phyloP scores from a whole-genome alignment of 2,888 invertebrate genomes.

The Scrobipalpa atriplicella region DNA sequence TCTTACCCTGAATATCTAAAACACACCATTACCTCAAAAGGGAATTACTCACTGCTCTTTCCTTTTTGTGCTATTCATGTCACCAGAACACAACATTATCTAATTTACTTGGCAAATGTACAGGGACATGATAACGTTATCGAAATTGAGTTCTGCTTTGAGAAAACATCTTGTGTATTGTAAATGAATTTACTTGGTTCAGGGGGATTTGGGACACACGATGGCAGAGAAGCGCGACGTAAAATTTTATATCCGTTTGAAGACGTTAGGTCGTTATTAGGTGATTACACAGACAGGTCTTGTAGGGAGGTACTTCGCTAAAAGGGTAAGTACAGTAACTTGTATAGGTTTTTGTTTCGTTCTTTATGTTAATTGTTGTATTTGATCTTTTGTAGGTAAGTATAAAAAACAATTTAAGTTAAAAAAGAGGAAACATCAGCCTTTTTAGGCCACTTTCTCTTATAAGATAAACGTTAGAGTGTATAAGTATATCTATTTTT shows the following conservation, averaged over 20 bases:
- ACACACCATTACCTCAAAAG: not conserved
- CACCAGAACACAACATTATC: slow-evolving; percentile 48
- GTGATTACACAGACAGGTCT: too few relatives aligned
- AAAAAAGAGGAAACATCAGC: too few relatives aligned
- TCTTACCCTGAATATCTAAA: slow-evolving; percentile 2
- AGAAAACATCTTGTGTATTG: slow-evolving; percentile 25
- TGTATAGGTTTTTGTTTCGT: too few relatives aligned
- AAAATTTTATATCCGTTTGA: not conserved
- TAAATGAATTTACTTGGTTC: slow-evolving; percentile 19
- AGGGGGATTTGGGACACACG: slow-evolving; percentile 2
- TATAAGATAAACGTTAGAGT: too few relatives aligned
- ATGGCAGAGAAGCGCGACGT: not conserved
- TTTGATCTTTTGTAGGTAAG: too few relatives aligned
- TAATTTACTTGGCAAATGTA: slow-evolving; percentile 55
- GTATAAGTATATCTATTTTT: too few relatives aligned
- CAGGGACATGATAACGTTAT: slow-evolving; percentile 64
- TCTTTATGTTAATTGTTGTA: too few relatives aligned
- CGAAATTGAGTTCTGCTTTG: slow-evolving; percentile 48
- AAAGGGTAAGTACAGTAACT: too few relatives aligned
- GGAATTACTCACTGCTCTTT: not conserved
- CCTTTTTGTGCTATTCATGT: not conserved
- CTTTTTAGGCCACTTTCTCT: too few relatives aligned
- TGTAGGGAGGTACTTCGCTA: too few relatives aligned
- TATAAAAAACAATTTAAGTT: too few relatives aligned
- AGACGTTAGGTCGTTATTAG: too few relatives aligned